These are phyloP conservation scores for Oxyruncus cristatus DNA, from an alignment of 2,113 vertebrate species.

Conservation along the genomic window DNA sequence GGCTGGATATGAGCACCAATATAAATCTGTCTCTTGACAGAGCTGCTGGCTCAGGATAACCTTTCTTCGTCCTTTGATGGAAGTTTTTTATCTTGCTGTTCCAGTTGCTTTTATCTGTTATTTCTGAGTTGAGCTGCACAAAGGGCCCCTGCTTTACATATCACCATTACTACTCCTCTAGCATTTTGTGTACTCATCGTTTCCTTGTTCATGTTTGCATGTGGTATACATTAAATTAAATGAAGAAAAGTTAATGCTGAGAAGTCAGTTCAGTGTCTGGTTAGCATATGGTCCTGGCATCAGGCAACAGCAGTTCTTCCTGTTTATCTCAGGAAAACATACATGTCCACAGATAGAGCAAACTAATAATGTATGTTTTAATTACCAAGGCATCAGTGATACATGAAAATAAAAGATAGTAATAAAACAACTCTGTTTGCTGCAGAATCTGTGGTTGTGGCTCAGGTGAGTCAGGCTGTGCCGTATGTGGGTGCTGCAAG, in stretches of 20 bases:
- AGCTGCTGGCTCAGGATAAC: background rate
- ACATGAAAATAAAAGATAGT: background rate
- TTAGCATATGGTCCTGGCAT: background rate
- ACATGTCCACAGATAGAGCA: background rate
- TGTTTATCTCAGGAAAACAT: background rate
- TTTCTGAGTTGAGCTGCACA: background rate
- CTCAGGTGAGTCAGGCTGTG: constrained; percentile 96
- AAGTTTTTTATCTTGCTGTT: background rate
- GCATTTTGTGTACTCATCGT: background rate
- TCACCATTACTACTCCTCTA: background rate
- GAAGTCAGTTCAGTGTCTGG: background rate
- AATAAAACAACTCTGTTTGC: constrained; percentile 4
- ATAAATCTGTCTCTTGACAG: background rate
- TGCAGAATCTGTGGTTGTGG: constrained; percentile 96
- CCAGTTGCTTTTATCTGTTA: background rate
- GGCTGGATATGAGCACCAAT: background rate
- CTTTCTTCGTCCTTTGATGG: background rate
- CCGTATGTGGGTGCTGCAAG: constrained; percentile 96
- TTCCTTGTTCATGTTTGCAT: background rate
- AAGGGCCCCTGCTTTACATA: background rate
- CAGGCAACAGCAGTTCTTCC: background rate
- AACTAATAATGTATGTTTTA: background rate
- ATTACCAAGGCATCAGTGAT: background rate
- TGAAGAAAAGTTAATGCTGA: background rate
- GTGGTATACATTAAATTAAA: background rate